phyloP scores from a whole-genome alignment of 2,113 vertebrate genomes.

The Todiramphus saurophagus region DNA sequence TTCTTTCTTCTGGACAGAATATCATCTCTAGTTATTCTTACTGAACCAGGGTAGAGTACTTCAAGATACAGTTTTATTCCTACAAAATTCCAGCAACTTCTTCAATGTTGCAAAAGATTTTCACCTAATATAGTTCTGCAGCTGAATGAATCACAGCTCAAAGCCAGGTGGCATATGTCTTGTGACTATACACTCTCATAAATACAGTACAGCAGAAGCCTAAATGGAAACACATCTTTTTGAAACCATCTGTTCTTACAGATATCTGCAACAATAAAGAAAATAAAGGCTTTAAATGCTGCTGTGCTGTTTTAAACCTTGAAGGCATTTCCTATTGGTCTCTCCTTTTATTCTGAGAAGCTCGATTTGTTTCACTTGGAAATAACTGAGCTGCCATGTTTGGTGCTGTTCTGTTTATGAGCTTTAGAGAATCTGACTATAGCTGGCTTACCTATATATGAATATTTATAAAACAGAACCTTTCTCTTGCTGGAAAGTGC shows the following conservation, averaged over 20 bases:
- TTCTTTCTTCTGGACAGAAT: neutral
- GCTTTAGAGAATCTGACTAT: neutral
- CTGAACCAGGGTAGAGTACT: neutral
- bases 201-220: conserved; percentile 33
- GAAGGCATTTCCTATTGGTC: neutral
- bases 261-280: conserved; percentile 54
- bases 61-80: neutral
- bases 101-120: neutral
- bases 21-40: neutral
- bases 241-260: conserved; percentile 54
- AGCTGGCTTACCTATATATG: neutral
- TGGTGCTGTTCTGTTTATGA: neutral
- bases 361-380: conserved; percentile 11
- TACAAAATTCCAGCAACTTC: neutral
- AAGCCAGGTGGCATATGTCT: conserved; percentile 42
- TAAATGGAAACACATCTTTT: conserved; percentile 47
- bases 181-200: conserved; percentile 26
- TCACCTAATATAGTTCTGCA: neutral
- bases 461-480: neutral
- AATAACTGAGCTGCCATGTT: neutral
- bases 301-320: neutral
- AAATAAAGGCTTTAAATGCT: conserved; percentile 13
- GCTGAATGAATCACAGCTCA: neutral
- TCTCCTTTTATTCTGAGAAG: neutral
- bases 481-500: neutral